Base-by-base conservation (phyloP, 2,888 invertebrate species). In the Leucoma salicis region DNA sequence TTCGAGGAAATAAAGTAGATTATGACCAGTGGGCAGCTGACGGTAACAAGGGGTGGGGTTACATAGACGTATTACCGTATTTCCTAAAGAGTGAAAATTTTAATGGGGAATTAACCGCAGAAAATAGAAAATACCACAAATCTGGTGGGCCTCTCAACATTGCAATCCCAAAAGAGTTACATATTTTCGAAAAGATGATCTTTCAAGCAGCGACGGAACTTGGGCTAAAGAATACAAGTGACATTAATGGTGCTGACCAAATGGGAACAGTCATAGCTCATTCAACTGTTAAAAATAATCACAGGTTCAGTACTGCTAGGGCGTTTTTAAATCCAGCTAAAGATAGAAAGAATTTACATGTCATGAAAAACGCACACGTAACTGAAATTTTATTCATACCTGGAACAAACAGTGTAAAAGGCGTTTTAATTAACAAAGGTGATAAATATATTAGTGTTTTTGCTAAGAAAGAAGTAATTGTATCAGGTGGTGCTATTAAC, bases 41-140 rank as follows among this genome's bases (percentile, higher is more conserved):
- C n/a, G 92, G 92, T 1, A 91, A 92, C 47, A 41, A 65, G 0
- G 91, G 91, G 1, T 93, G 93, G 93, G 85, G 87, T 28, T 92
- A 92, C 66, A 72, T 90, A 5, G 86, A 91, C 4, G 84, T 91
- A 0, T 52, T 84, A 0, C 78, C 85, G 0, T 92, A 89, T 50
- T 90, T 90, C 18, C 80, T 82, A 28, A 91, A 91, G 53, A 88
- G 90, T 1, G 87, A 92, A 70, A 87, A 91, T n/a, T 69, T 64
- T 7, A 48, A 63, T 3, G 59, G 59, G 3, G 21, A 52, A 35
- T 3, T 57, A 1, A 58, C 56, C 12, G 46, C 62, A 29, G 66
- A 72, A 28, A 53, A 53, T 2, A 55, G 53, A 24, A 64, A 69
- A 48, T 81, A 79, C 49, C 88, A 88, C 45, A 70, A 71, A 8